Conservation (phyloP, 2,797 vertebrate species). For the Tinamus major region DNA sequence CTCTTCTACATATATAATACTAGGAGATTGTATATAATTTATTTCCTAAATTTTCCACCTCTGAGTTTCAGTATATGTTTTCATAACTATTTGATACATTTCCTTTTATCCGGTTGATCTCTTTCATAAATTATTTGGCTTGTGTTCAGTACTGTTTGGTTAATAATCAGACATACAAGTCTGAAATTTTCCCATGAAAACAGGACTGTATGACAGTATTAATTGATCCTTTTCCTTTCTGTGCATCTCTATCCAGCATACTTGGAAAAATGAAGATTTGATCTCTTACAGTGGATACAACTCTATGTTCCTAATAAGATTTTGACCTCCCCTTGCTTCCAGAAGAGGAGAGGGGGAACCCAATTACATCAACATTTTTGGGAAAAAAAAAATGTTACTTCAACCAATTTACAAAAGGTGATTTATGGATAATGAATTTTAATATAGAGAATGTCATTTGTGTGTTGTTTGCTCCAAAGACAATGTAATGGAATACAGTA, state of each 20-base stretch:
- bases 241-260: neutral
- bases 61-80: neutral
- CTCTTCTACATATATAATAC: neutral
- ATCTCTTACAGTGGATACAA: neutral
- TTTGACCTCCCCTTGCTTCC: neutral
- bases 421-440: neutral
- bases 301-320: neutral
- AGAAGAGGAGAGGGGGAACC: neutral
- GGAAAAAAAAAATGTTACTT: neutral
- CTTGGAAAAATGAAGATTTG: neutral
- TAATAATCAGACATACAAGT: neutral
- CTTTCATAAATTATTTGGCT: neutral
- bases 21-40: neutral
- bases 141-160: neutral
- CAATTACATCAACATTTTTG: neutral
- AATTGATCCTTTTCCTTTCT: neutral
- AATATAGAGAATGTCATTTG: neutral
- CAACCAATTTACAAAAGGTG: neutral
- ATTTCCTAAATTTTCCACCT: neutral
- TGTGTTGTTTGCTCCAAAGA: neutral
- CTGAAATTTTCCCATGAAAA: neutral
- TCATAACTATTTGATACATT: neutral
- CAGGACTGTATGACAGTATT: too few relatives aligned
- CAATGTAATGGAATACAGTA: neutral
- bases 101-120: neutral